Evolutionary conservation across 2,888 invertebrate species (phyloP), one percentile per base, ranked within the genome.

Genomic region (Globia sparganii): DNA sequence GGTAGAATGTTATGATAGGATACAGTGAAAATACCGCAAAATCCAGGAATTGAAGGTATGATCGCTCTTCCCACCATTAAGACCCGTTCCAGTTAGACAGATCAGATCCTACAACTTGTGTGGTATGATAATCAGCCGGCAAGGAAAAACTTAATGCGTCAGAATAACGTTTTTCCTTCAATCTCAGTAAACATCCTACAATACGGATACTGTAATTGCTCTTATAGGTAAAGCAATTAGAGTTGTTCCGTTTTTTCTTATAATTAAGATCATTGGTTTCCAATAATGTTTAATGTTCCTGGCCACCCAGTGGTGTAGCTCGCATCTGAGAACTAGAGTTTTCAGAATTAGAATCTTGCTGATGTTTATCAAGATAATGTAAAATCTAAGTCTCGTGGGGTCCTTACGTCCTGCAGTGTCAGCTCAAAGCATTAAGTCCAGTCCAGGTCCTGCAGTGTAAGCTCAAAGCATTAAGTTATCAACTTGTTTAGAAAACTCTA

Each of bases 201-300:
- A 56, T 68, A 72, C 77, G 86, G 78, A 87, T 70, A 68, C 77
- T 31, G 77, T 81, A 86, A 87, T 88, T 84, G 58, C 81, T 81
- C 71, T 86, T 86, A 84, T 80, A 80, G 67, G 87, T 70, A 78
- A 81, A 78, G 65, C 74, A 77, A 86, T 86, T 84, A 86, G 43
- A 78, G 66, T 18, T 43, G 62, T 79, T 81, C 56, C 0, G 64
- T 86, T 88, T 88, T 78, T 86, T 84, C 67, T 70, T 65, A 64
- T 84, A 88, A 88, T 88, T 84, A 86, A 68, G 75, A 86, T 77
- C 84, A 78, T 75, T 86, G 75, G 72, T 76, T 77, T 78, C 75
- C 64, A 75, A 72, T 76, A 78, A 64, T 72, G 72, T 84, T 71
- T 66, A 81, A 80, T 80, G 71, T 62, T 75, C 75, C 72, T 58